phyloP scores from a whole-genome alignment of 2,797 vertebrate species.

The Sphenodon punctatus region DNA sequence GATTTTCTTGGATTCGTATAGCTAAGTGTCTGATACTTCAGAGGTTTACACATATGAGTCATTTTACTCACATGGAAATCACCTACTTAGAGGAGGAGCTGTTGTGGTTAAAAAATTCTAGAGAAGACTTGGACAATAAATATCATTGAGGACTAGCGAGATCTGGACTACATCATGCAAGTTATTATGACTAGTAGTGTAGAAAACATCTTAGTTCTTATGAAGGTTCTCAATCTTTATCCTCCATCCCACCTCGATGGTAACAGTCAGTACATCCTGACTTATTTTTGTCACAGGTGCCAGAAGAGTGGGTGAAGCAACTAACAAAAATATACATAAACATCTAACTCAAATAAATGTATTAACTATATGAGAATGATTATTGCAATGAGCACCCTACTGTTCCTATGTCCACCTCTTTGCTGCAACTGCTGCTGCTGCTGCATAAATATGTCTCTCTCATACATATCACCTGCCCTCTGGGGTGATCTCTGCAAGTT shows the following conservation, averaged over 20 bases:
- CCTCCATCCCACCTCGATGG: neutral
- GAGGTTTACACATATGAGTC: neutral
- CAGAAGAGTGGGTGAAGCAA: neutral
- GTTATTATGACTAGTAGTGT: neutral
- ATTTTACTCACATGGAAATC: neutral
- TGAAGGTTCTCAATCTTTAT: neutral
- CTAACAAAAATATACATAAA: rapidly evolving
- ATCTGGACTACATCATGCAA: too few relatives aligned
- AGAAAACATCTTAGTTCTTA: neutral
- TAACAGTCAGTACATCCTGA: neutral
- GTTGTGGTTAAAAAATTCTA: neutral
- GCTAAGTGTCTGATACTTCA: too few relatives aligned
- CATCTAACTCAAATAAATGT: neutral
- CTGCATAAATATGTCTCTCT: too few relatives aligned
- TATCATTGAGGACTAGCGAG: neutral
- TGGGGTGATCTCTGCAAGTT: too few relatives aligned
- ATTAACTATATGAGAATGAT: neutral
- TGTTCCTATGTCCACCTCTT: too few relatives aligned
- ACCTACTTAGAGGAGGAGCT: neutral
- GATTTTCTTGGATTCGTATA: too few relatives aligned
- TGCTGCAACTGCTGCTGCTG: too few relatives aligned
- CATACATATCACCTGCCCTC: too few relatives aligned
- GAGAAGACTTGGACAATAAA: neutral
- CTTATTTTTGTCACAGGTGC: neutral
- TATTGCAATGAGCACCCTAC: neutral